Base-by-base conservation (phyloP, 2,113 vertebrate genomes). In the Xiphophorus hellerii region DNA sequence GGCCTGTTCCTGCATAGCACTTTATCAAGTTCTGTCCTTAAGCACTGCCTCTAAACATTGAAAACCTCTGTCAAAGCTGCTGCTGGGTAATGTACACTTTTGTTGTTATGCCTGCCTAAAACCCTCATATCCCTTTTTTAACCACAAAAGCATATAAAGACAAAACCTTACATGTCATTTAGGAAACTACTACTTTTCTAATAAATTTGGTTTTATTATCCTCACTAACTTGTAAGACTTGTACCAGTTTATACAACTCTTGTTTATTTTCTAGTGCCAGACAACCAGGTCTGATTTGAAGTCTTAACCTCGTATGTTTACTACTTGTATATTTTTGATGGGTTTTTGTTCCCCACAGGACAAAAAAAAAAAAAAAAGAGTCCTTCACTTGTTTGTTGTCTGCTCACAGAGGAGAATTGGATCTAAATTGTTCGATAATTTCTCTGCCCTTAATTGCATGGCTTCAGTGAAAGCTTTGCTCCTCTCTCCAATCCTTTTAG, bases 401-500 rank as follows among this genome's bases (percentile, higher is more conserved):
- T 77, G 60, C 67, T 81, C 27, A 66, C 80, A 67, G 74, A 67
- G n/a, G 68, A 69, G 74, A 84, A 80, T 68, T 69, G 78, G 84
- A 88, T 90, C 87, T 80, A 83, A 92, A 88, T 82, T 82, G 83
- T 85, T 71, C 68, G 60, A 90, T 91, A 72, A 89, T 90, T 90
- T 87, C 62, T 84, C 31, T 74, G 67, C 61, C 74, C 81, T 84
- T 93, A 90, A 92, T 92, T 90, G 91, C 86, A 66, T 44, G 69
- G 83, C 82, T 88, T 77, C 74, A 71, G 82, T 83, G 81, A 76
- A 90, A 89, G 87, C 83, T 84, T 76, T 86, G 81, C 81, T 74
- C 81, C 85, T 81, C 84, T 65, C 82, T 76, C 69, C 76, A 90
- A 89, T 93, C 88, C 89, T 91, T 88, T 92, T 91, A 90, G 67